Conservation (phyloP, 1,140 invertebrate species). For the Drosophila punjabiensis region DNA sequence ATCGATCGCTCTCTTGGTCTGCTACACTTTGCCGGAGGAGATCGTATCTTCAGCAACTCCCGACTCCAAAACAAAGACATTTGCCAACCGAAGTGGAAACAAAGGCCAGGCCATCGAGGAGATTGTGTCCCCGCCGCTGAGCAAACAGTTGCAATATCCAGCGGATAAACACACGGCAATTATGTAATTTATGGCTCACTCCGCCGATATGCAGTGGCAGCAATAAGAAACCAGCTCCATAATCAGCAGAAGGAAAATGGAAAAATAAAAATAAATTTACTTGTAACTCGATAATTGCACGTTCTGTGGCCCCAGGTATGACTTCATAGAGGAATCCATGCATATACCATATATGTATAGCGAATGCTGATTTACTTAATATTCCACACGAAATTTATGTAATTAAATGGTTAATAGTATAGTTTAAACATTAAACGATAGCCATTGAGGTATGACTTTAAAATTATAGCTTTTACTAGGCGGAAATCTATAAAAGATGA, state of each 20-base stretch:
- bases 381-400: constrained; percentile 44
- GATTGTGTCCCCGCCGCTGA: background rate
- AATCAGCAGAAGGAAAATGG: constrained; percentile 47
- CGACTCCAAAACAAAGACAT: constrained; percentile 19
- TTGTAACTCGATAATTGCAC: constrained; percentile 73
- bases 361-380: constrained; percentile 39
- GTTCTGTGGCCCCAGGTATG: constrained; percentile 40
- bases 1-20: constrained; percentile 41
- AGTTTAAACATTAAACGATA: constrained; percentile 6
- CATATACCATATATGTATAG: constrained; percentile 44
- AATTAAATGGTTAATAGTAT: constrained; percentile 33
- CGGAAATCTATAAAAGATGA: constrained; percentile 14
- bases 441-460: constrained; percentile 20
- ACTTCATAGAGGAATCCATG: constrained; percentile 28
- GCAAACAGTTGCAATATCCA: constrained; percentile 43
- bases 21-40: constrained; percentile 28
- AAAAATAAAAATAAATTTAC: constrained; percentile 45
- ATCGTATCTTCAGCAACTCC: constrained; percentile 23
- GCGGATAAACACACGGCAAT: constrained; percentile 58
- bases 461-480: constrained; percentile 1
- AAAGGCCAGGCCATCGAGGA: constrained; percentile 43
- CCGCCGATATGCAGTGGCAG: constrained; percentile 51
- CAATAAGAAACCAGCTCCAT: constrained; percentile 44
- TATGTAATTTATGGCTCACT: constrained; percentile 71
- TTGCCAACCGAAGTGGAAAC: constrained; percentile 25